phyloP scores from a whole-genome alignment of 2,797 vertebrate species.

The Crenichthys baileyi region DNA sequence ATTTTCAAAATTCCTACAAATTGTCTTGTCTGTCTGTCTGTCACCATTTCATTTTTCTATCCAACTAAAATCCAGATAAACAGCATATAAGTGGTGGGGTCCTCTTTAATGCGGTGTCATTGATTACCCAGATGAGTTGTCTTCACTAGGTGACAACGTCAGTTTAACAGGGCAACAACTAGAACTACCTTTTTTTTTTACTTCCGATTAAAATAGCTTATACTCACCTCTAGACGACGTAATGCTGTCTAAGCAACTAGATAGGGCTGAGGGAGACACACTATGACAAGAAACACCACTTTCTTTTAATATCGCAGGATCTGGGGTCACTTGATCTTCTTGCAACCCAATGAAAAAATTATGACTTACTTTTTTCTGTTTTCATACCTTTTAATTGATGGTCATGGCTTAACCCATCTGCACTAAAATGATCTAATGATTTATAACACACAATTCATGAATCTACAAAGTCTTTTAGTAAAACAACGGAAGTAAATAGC shows the following conservation, averaged over 20 bases:
- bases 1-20: not conserved
- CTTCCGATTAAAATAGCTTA: not conserved
- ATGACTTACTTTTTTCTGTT: constrained; percentile 8
- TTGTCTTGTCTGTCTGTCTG: not conserved
- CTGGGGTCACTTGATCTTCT: not conserved
- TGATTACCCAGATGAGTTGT: not conserved
- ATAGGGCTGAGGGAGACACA: not conserved
- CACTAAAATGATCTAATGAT: constrained; percentile 1
- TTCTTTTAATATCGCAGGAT: not conserved
- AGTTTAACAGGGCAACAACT: not conserved
- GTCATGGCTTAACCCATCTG: constrained; percentile 5
- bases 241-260: not conserved
- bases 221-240: not conserved
- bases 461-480: constrained; percentile 17
- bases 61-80: not conserved
- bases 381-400: constrained; percentile 12
- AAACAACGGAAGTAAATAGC: constrained; percentile 21
- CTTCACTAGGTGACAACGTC: not conserved
- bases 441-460: not conserved
- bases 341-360: constrained; percentile 18
- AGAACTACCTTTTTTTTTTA: not conserved
- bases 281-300: not conserved
- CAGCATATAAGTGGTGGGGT: not conserved
- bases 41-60: not conserved
- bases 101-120: not conserved